Evolutionary conservation across 2,888 invertebrate genomes (phyloP).

Genomic region (Mamestra brassicae): DNA sequence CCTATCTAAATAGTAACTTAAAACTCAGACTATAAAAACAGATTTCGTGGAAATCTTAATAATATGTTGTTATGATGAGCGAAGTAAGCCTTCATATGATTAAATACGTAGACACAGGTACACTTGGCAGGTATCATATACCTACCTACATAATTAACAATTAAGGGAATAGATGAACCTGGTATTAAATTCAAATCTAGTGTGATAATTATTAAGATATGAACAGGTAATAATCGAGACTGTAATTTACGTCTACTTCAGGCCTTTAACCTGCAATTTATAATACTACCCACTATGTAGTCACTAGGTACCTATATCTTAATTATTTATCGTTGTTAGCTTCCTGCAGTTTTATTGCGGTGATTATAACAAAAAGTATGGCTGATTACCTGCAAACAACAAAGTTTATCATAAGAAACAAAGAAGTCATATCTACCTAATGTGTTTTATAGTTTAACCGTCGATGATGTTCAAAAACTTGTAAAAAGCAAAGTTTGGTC

Average conservation of each 20-base stretch:
- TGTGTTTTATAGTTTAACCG: constrained; percentile 27
- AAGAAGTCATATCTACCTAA: not conserved
- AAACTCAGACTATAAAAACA: constrained; percentile 1
- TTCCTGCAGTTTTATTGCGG: constrained; percentile 45
- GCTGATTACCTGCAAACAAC: constrained; percentile 24
- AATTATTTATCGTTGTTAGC: constrained; percentile 31
- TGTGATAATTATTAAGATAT: constrained; percentile 31
- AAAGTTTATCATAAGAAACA: constrained; percentile 17
- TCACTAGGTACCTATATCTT: constrained; percentile 11
- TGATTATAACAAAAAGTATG: constrained; percentile 39
- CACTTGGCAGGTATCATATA: not conserved
- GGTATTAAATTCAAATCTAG: constrained; percentile 31
- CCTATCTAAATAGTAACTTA: not conserved
- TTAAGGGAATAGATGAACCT: constrained; percentile 23
- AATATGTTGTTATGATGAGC: not conserved
- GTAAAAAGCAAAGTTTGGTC: constrained; percentile 53
- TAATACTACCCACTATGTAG: constrained; percentile 21
- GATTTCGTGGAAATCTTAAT: constrained; percentile 24
- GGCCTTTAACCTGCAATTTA: constrained; percentile 26
- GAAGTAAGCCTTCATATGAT: constrained; percentile 1
- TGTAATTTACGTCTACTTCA: constrained; percentile 20
- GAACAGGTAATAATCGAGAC: constrained; percentile 35
- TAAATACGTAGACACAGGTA: constrained; percentile 1
- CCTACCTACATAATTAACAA: not conserved
- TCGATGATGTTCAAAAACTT: constrained; percentile 42